Conservation (phyloP, 2,888 invertebrate genomes). For the Ectobius pallidus region DNA sequence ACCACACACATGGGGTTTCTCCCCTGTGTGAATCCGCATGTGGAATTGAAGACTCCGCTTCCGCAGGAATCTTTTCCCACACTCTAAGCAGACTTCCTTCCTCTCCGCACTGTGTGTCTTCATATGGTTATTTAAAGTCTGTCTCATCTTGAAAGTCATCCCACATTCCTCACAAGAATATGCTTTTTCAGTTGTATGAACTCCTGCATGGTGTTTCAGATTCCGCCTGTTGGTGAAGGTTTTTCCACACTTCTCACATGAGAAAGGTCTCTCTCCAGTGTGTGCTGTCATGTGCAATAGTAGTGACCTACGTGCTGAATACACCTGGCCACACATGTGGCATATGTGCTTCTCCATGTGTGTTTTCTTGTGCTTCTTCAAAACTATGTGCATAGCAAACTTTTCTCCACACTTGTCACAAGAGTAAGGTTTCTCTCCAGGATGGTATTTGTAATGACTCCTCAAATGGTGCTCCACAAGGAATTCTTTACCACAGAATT, state of each 20-base stretch:
- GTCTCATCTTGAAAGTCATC: conserved; percentile 36
- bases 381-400: neutral
- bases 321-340: neutral
- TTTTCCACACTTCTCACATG: conserved; percentile 39
- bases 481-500: conserved; percentile 40
- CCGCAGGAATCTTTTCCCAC: conserved; percentile 47
- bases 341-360: neutral
- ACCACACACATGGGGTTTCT: neutral
- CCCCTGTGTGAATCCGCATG: conserved; percentile 2
- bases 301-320: neutral
- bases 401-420: neutral
- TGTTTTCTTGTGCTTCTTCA: neutral
- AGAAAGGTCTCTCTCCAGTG: conserved; percentile 41
- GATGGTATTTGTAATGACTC: neutral
- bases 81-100: conserved; percentile 51
- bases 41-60: neutral
- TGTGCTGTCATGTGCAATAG: neutral
- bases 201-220: conserved; percentile 38
- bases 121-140: conserved; percentile 48
- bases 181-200: conserved; percentile 42
- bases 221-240: conserved; percentile 39
- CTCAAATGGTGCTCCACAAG: conserved; percentile 38
- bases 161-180: conserved; percentile 36
- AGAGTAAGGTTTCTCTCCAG: neutral
- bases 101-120: conserved; percentile 51